A percentile compares a stretch with the other conserved stretches of the same genome.
Conservation (phyloP, 2,113 vertebrate genomes). For the Emberiza fucata region DNA sequence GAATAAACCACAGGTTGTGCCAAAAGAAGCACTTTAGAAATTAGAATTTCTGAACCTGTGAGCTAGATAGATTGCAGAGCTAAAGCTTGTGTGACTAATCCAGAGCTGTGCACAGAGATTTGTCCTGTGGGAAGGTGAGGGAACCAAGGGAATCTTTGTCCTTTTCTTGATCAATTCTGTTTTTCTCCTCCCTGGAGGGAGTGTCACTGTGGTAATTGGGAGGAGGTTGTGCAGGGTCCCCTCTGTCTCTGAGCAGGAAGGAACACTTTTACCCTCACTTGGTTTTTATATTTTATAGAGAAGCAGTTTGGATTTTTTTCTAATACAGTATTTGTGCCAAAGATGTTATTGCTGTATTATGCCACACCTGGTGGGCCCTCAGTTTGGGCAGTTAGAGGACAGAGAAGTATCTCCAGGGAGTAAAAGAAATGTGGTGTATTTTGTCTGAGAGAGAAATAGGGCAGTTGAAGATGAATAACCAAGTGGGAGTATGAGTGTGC, state of each 20-base stretch:
- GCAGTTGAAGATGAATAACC: neutral
- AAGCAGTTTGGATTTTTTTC: neutral
- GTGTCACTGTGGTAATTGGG: neutral
- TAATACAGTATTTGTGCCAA: neutral
- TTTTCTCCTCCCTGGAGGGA: neutral
- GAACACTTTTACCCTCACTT: neutral
- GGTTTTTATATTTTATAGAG: neutral
- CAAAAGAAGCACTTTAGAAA: neutral
- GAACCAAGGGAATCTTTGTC: neutral
- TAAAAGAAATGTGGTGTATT: neutral
- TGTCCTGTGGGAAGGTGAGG: too few species aligned
- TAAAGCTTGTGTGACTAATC: neutral
- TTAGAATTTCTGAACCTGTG: neutral
- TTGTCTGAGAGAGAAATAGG: neutral
- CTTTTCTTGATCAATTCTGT: neutral
- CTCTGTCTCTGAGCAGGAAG: neutral
- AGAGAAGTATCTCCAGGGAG: neutral
- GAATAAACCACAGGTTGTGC: neutral
- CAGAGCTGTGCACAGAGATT: neutral
- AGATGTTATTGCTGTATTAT: neutral
- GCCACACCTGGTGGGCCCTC: neutral
- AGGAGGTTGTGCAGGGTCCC: neutral
- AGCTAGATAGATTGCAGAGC: neutral
- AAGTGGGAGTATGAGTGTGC: neutral
- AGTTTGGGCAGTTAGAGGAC: neutral